Evolutionary conservation across 1,140 invertebrate genomes (phyloP), one percentile per base, ranked within the genome.

Genomic region (Drosophila arawakana): DNA sequence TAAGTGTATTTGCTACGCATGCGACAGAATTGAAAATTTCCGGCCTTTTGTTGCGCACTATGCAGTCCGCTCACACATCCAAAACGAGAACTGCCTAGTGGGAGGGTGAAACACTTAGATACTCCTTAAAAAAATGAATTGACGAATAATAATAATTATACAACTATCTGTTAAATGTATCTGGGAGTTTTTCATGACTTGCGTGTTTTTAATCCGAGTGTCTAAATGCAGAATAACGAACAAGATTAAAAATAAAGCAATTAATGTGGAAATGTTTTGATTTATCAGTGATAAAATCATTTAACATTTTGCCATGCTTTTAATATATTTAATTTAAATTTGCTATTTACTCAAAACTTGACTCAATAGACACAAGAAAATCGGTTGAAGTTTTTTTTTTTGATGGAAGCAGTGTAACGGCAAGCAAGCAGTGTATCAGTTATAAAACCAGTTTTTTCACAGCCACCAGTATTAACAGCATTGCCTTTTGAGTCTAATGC

Each of bases 1-100:
- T 30, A 30, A 30, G n/a, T 25, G 18, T n/a, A 44, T 50, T 58
- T 39, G 52, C 43, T 77, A 73, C 52, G 69, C 41, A 63, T 82
- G 35, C 44, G 66, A 76, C 46, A 76, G 70, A 86, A 86, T 86
- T 86, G 59, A 88, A 77, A 81, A 81, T 88, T 88, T 86, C 83
- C 83, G 83, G 83, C 46, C 84, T 82, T 83, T 86, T 80, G 78
- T 88, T 55, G 49, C 44, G 37, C 8, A 62, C 50, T 39, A 55
- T 55, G 50, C 52, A 57, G 46, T 54, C 39, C 21, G 54, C 41
- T 30, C 54, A 47, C 43, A 67, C 18, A 47, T 18, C 39, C 18
- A 11, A 54, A 54, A 18, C 15, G 5, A 30, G 13, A 0, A 7
- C 35, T 9, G 8, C n/a, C 7, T 30, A 25, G 4, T 7, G n/a